A percentile compares a stretch with the other conserved stretches of the same genome.
These are phyloP conservation scores for Empis livida DNA, from an alignment of 2,888 invertebrate genomes.

Conservation along the genomic window DNA sequence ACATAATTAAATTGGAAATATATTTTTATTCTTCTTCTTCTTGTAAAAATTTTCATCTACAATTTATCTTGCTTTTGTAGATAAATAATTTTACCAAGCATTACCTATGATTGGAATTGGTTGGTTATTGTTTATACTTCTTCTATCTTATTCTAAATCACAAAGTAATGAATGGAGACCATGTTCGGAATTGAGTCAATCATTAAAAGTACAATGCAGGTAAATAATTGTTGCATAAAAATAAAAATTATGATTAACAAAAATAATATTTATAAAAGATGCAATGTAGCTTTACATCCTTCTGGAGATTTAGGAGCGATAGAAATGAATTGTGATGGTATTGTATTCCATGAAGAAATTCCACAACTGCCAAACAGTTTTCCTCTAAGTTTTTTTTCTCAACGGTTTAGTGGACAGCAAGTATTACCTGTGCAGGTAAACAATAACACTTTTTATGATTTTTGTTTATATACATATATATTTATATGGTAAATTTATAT, in stretches of 20 bases:
- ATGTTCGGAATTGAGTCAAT: constrained; percentile 62
- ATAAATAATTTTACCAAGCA: too few relatives aligned
- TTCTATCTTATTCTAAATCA: constrained; percentile 24
- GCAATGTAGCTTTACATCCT: constrained; percentile 39
- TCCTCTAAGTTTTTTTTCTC: constrained; percentile 67
- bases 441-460: not conserved
- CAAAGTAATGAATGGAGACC: constrained; percentile 46
- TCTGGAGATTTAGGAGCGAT: constrained; percentile 43
- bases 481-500: too few relatives aligned
- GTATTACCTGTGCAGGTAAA: constrained; percentile 61
- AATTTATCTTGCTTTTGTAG: too few relatives aligned
- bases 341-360: constrained; percentile 68
- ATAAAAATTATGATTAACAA: too few relatives aligned
- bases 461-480: too few relatives aligned
- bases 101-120: too few relatives aligned
- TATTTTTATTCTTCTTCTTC: too few relatives aligned
- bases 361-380: constrained; percentile 64
- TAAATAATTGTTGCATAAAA: constrained; percentile 18
- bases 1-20: too few relatives aligned
- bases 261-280: constrained; percentile 29
- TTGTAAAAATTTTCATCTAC: too few relatives aligned
- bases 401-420: constrained; percentile 68
- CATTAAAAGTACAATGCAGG: constrained; percentile 63
- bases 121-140: constrained; percentile 11
- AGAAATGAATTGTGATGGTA: constrained; percentile 68